Percentiles rank a stretch among this genome's conserved stretches.
These are phyloP conservation scores for Motacilla alba DNA, from an alignment of 2,113 vertebrate genomes.

Conservation along the genomic window DNA sequence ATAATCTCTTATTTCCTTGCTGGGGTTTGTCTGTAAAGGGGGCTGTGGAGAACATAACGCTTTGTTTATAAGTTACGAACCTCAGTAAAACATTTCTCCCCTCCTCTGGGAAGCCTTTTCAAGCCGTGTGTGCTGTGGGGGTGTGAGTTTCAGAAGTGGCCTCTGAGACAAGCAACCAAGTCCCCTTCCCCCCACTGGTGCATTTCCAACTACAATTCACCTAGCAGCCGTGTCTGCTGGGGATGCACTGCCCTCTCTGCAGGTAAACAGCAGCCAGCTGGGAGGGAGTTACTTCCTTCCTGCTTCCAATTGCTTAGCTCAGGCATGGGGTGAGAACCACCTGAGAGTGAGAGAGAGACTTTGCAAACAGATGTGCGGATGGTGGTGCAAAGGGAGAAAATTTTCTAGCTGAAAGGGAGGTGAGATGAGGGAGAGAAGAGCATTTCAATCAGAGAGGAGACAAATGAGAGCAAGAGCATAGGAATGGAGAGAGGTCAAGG, in stretches of 20 bases:
- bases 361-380: neutral
- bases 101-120: neutral
- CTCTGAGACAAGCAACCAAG: neutral
- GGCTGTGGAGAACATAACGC: neutral
- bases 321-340: neutral
- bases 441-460: neutral
- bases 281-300: neutral
- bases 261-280: neutral
- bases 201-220: neutral
- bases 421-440: neutral
- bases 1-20: neutral
- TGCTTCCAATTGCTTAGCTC: neutral
- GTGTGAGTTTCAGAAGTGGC: neutral
- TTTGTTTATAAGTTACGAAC: neutral
- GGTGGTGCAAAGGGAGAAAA: neutral
- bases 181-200: neutral
- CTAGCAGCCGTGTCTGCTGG: neutral
- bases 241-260: neutral
- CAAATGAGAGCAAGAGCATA: neutral
- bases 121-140: rapidly evolving
- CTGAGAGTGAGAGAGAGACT: neutral
- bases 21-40: neutral
- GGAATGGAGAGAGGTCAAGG: neutral
- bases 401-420: neutral
- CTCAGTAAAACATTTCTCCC: neutral